Conservation (phyloP, 1,140 invertebrate genomes). For the Harlomillsia oculata region DNA sequence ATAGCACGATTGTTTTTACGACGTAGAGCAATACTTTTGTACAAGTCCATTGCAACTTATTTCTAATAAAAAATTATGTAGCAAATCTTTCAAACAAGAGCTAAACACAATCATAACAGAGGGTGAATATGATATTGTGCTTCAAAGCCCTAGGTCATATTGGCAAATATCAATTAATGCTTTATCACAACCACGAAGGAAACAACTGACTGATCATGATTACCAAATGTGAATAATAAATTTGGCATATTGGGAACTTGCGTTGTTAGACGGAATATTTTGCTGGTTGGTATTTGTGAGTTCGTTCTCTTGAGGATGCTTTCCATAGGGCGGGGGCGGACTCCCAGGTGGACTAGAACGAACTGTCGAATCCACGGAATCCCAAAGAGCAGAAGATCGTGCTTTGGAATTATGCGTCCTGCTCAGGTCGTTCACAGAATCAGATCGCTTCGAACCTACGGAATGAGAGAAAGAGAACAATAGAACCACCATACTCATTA, state of each 20-base stretch:
- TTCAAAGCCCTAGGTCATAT: too few species aligned
- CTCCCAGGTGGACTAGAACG: slow-evolving; percentile 66
- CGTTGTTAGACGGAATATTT: slow-evolving; percentile 19
- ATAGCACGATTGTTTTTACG: too few species aligned
- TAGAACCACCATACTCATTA: too few species aligned
- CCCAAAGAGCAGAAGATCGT: slow-evolving; percentile 18
- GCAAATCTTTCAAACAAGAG: too few species aligned
- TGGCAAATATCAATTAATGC: too few species aligned
- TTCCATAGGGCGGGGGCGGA: slow-evolving; percentile 70
- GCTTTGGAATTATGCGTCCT: slow-evolving; percentile 22
- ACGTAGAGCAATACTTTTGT: neutral
- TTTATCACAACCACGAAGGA: too few species aligned
- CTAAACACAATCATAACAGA: too few species aligned
- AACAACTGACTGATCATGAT: too few species aligned
- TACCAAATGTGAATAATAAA: too few species aligned
- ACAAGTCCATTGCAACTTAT: neutral
- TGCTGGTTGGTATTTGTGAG: slow-evolving; percentile 12
- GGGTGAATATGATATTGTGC: too few species aligned
- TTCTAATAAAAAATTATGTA: too few species aligned
- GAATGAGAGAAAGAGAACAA: too few species aligned
- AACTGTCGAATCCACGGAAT: slow-evolving; percentile 26
- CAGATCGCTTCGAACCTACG: slow-evolving; percentile 32
- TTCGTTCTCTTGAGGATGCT: slow-evolving; percentile 34
- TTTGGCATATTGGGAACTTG: slow-evolving; percentile 8
- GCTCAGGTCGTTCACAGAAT: slow-evolving; percentile 32